These are phyloP conservation scores for Charadrius vociferus DNA, from an alignment of 2,113 vertebrate genomes.

Conservation along the genomic window DNA sequence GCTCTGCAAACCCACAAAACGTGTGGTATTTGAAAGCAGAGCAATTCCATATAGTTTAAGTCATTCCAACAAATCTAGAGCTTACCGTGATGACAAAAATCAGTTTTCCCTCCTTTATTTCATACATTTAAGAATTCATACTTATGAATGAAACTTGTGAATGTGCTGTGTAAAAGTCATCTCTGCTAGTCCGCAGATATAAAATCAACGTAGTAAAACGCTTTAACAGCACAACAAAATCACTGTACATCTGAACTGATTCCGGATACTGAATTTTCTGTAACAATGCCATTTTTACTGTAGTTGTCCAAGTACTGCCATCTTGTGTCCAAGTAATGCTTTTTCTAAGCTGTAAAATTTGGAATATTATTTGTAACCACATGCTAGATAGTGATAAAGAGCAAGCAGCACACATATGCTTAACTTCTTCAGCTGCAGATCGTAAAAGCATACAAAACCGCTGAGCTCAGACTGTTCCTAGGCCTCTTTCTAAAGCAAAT, in stretches of 20 bases:
- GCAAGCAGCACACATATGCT: neutral
- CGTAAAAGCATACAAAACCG: neutral
- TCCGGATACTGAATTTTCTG: neutral
- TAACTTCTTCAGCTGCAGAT: neutral
- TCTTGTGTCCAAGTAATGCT: constrained; percentile 39
- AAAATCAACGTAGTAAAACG: neutral
- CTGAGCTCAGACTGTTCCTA: neutral
- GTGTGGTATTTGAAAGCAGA: neutral
- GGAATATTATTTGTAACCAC: neutral
- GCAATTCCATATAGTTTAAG: neutral
- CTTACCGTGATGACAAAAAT: neutral
- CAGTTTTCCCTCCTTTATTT: neutral
- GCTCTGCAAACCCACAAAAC: neutral
- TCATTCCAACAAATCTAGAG: neutral
- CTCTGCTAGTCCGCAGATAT: neutral
- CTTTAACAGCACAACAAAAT: neutral
- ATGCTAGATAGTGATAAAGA: neutral
- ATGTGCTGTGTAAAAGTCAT: neutral
- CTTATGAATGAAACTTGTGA: neutral
- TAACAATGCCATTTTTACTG: neutral
- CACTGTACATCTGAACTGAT: neutral
- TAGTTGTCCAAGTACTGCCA: constrained; percentile 28
- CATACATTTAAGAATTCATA: neutral
- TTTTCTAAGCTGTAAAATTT: neutral
- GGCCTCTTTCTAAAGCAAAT: neutral